Conservation (phyloP, 2,797 vertebrate genomes). For the Melanotaenia trifasciata region DNA sequence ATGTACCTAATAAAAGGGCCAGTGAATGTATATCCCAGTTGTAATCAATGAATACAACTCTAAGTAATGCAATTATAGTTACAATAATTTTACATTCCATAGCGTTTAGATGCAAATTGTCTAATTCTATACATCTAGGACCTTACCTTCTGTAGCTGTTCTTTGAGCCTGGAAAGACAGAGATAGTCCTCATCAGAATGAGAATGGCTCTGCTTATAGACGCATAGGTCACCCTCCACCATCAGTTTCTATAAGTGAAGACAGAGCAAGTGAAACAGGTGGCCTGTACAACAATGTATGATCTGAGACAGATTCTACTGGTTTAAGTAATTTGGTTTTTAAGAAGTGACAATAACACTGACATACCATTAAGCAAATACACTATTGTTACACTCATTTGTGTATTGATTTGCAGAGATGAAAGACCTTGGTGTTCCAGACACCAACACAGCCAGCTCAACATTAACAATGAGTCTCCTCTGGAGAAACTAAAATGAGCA, state of each 20-base stretch:
- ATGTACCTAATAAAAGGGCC: background rate
- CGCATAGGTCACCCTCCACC: constrained; percentile 60
- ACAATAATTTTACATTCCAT: background rate
- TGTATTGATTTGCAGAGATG: constrained; percentile 48
- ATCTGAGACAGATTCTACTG: constrained; percentile 17
- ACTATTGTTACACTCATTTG: constrained; percentile 50
- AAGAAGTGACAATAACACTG: constrained; percentile 41
- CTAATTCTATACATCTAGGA: constrained; percentile 2
- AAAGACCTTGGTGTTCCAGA: constrained; percentile 31
- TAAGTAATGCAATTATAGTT: background rate
- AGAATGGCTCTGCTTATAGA: constrained; percentile 56
- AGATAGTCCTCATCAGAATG: constrained; percentile 73
- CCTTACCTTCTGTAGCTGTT: constrained; percentile 66
- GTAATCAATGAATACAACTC: background rate
- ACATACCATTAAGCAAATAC: constrained; percentile 36
- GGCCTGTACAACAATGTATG: background rate
- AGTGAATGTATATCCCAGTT: background rate
- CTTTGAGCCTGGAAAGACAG: constrained; percentile 47
- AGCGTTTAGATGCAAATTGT: constrained; percentile 9
- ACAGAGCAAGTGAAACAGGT: background rate
- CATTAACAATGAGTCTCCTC: constrained; percentile 8
- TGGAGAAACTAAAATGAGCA: background rate
- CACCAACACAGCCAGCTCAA: constrained; percentile 10
- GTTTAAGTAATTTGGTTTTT: constrained; percentile 39
- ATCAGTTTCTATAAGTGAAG: constrained; percentile 54